Percentiles rank a stretch among this genome's conserved stretches.
These are phyloP conservation scores for Sus cebifrons DNA, from an alignment of 2,797 vertebrate species.

Conservation along the genomic window DNA sequence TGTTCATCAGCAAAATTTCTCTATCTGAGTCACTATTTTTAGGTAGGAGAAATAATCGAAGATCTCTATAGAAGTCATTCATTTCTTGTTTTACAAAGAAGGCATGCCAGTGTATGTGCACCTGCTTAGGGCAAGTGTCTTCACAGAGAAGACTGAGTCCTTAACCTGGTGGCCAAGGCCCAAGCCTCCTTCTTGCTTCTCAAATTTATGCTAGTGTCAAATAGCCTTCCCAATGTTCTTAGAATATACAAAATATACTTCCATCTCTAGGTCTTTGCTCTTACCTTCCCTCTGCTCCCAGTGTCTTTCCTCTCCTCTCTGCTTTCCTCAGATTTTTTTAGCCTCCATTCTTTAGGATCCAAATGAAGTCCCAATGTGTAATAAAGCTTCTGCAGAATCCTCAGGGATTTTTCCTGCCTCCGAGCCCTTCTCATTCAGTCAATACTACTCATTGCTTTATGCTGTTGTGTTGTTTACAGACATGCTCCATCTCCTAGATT, in stretches of 20 bases:
- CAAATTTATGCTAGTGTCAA: background rate
- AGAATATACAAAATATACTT: background rate
- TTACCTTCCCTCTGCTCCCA: background rate
- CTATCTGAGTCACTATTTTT: background rate
- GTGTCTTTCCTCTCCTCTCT: background rate
- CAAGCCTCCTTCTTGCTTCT: background rate
- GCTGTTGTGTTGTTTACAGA: background rate
- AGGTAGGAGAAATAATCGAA: background rate
- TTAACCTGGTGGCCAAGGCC: background rate
- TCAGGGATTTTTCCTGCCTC: background rate
- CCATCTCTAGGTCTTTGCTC: background rate
- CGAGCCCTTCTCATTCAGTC: background rate
- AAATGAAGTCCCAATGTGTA: conserved; percentile 30
- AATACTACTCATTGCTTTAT: background rate
- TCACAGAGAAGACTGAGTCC: background rate
- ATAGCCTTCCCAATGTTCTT: background rate
- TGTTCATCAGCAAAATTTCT: conserved; percentile 19
- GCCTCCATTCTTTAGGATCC: background rate
- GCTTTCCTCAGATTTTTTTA: background rate
- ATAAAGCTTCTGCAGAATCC: conserved; percentile 30
- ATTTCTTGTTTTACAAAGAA: conserved; percentile 32
- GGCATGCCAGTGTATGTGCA: fast-evolving
- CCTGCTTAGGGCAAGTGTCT: background rate
- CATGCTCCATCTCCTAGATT: background rate
- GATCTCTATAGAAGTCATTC: background rate